These are phyloP conservation scores for Sula dactylatra DNA, from an alignment of 2,113 vertebrate genomes.

Conservation along the genomic window DNA sequence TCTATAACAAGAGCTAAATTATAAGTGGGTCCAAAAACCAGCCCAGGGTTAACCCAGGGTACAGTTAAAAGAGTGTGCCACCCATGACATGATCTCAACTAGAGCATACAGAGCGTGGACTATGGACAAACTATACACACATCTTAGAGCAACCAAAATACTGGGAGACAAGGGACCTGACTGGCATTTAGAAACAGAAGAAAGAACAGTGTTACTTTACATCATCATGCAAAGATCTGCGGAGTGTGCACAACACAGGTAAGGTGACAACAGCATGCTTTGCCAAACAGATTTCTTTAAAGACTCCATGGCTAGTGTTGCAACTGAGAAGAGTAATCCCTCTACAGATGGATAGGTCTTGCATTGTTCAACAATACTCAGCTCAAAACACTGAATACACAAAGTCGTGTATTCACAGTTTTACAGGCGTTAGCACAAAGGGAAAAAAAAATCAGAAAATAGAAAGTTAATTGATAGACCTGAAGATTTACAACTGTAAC, in stretches of 20 bases:
- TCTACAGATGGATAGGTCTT: background rate
- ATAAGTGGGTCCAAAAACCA: background rate
- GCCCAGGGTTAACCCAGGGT: background rate
- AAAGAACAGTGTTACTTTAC: background rate
- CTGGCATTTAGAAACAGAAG: background rate
- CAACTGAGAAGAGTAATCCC: background rate
- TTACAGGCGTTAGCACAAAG: background rate
- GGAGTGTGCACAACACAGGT: background rate
- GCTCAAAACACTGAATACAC: background rate
- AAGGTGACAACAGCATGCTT: background rate
- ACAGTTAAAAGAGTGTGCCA: background rate
- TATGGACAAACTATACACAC: background rate
- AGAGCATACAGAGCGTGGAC: background rate
- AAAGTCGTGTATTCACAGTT: background rate
- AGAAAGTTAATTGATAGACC: background rate
- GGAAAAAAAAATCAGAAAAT: background rate
- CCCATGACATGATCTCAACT: rapidly evolving
- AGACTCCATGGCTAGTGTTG: background rate
- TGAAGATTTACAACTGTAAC: background rate
- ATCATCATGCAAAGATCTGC: background rate
- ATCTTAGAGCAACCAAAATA: background rate
- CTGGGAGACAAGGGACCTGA: background rate
- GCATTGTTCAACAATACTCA: background rate
- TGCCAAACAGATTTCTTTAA: background rate
- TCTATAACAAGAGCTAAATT: background rate